A percentile compares a stretch with the other conserved stretches of the same genome.
These are phyloP conservation scores for Aethina tumida DNA, from an alignment of 1,140 invertebrate genomes.

Conservation along the genomic window DNA sequence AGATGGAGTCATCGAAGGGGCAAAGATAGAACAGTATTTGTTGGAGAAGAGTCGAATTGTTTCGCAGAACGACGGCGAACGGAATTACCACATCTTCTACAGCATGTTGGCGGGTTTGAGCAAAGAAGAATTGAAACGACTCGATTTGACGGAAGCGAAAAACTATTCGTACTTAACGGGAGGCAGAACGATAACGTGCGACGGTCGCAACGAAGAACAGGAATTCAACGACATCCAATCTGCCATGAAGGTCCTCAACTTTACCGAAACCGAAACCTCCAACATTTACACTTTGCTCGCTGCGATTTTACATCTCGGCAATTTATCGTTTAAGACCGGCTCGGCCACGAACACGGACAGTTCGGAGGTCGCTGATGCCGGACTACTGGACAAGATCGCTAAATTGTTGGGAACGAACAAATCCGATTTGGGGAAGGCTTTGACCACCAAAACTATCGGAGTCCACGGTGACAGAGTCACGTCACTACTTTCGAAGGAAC, in stretches of 20 bases:
- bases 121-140: conserved; percentile 64
- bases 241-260: conserved; percentile 88
- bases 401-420: conserved; percentile 60
- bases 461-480: conserved; percentile 63
- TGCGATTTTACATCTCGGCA: conserved; percentile 81
- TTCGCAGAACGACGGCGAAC: conserved; percentile 75
- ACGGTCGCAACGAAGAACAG: conserved; percentile 70
- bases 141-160: conserved; percentile 62
- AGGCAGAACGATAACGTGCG: conserved; percentile 55
- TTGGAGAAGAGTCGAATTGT: conserved; percentile 92
- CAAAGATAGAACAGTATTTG: conserved; percentile 90
- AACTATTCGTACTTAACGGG: conserved; percentile 77
- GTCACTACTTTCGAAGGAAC: conserved; percentile 45
- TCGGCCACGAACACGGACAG: conserved; percentile 69
- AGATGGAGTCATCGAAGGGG: conserved; percentile 74
- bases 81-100: conserved; percentile 96
- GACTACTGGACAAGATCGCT: conserved; percentile 54
- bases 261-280: conserved; percentile 61
- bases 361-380: conserved; percentile 62
- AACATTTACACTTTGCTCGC: conserved; percentile 75
- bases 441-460: conserved; percentile 81
- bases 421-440: conserved; percentile 58
- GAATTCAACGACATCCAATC: conserved; percentile 82
- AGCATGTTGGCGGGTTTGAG: conserved; percentile 78
- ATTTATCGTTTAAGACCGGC: conserved; percentile 74